phyloP scores from a whole-genome alignment of 2,888 invertebrate genomes.

The Drosophila mayaguana region DNA sequence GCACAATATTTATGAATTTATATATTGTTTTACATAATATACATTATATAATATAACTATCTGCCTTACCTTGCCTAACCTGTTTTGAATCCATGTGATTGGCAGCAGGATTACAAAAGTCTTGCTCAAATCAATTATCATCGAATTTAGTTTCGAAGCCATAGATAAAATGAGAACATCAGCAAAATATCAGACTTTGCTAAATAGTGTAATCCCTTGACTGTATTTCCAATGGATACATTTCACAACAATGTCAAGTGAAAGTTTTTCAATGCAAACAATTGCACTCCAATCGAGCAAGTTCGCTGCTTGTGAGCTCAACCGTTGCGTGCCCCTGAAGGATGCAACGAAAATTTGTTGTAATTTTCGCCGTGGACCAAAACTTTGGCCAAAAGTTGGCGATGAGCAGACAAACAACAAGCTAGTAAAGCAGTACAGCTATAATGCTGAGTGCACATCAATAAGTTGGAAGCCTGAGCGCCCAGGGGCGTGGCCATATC shows the following conservation, averaged over 20 bases:
- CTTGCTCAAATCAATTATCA: not conserved
- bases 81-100: not conserved
- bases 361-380: constrained; percentile 10
- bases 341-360: constrained; percentile 24
- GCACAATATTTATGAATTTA: not conserved
- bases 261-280: constrained; percentile 7
- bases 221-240: not conserved
- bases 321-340: constrained; percentile 29
- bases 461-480: constrained; percentile 34
- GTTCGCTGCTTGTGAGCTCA: constrained; percentile 16
- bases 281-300: not conserved
- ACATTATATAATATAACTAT: too few relatives aligned
- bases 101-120: not conserved
- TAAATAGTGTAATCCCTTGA: not conserved
- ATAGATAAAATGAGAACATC: not conserved
- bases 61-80: not conserved
- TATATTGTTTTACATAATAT: too few relatives aligned
- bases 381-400: constrained; percentile 42
- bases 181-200: constrained; percentile 2
- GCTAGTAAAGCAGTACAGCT: constrained; percentile 2
- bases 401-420: constrained; percentile 30
- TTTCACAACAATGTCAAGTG: not conserved
- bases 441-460: constrained; percentile 60
- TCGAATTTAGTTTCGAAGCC: not conserved
- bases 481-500: not conserved